Conservation (phyloP, 92 coral and sea anemone genomes). For the Virgularia gustaviana region DNA sequence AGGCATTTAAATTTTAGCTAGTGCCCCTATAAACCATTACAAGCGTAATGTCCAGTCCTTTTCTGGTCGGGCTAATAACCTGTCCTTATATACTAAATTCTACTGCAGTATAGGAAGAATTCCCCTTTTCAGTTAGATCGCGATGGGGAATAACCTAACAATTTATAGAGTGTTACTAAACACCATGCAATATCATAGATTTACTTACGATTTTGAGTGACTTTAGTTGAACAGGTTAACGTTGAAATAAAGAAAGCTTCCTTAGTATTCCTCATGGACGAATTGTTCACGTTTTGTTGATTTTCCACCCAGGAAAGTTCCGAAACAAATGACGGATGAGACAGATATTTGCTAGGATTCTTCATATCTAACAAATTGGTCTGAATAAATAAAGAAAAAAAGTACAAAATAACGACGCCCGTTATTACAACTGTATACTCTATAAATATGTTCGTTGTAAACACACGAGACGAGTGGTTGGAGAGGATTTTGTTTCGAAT, state of each 20-base stretch:
- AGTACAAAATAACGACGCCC: background rate
- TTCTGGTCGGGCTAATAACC: too few species aligned
- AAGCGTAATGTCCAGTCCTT: too few species aligned
- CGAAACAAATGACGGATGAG: constrained; percentile 63
- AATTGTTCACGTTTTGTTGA: constrained; percentile 54
- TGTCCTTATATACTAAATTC: too few species aligned
- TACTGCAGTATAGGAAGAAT: background rate
- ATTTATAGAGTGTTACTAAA: background rate
- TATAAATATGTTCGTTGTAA: background rate
- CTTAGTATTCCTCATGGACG: constrained; percentile 64
- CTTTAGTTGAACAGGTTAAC: constrained; percentile 85
- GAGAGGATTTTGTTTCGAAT: too few species aligned
- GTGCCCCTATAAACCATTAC: too few species aligned
- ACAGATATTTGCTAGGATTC: constrained; percentile 56
- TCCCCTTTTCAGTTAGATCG: background rate
- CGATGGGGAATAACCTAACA: background rate
- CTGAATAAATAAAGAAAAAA: constrained; percentile 1
- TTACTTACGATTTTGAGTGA: constrained; percentile 83
- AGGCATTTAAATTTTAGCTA: too few species aligned
- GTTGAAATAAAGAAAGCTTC: constrained; percentile 72
- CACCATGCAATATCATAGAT: too few species aligned
- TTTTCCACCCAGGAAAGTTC: constrained; percentile 52
- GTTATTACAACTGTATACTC: background rate
- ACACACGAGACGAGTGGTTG: too few species aligned
- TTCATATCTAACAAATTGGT: constrained; percentile 57